Evolutionary conservation across 1,140 invertebrate species (phyloP).

Genomic region (Planococcus citri): DNA sequence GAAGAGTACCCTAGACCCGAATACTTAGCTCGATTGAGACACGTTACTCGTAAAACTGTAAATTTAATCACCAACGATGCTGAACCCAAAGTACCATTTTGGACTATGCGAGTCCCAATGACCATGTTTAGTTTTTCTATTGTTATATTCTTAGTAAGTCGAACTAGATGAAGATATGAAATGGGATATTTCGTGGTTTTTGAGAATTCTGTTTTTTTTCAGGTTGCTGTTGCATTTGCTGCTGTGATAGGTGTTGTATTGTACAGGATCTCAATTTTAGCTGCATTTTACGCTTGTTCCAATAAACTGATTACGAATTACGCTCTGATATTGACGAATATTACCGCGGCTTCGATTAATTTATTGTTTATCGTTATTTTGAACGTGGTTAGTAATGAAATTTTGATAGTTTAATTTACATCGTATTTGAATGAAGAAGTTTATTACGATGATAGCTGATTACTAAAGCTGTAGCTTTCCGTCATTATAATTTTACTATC

Average conservation of each 20-base stretch:
- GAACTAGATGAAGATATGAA: background rate
- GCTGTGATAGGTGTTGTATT: conserved; percentile 82
- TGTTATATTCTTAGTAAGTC: conserved; percentile 57
- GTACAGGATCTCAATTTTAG: conserved; percentile 78
- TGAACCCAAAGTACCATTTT: conserved; percentile 77
- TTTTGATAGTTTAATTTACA: background rate
- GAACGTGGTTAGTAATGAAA: conserved; percentile 54
- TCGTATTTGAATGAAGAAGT: no score
- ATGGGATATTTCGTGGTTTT: background rate
- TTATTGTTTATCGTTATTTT: conserved; percentile 72
- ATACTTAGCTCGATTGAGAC: conserved; percentile 58
- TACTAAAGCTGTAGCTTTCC: background rate
- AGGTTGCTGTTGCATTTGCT: conserved; percentile 65
- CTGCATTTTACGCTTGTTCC: conserved; percentile 44
- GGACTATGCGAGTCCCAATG: conserved; percentile 65
- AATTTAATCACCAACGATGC: conserved; percentile 63
- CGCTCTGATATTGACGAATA: conserved; percentile 26
- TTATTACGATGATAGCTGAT: no score
- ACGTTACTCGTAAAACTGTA: conserved; percentile 37
- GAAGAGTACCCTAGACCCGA: conserved; percentile 79
- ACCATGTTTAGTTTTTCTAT: conserved; percentile 72
- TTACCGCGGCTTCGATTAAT: conserved; percentile 76
- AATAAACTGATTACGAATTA: conserved; percentile 32
- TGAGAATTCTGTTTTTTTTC: conserved; percentile 26
- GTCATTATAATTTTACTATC: background rate